Evolutionary conservation across 2,113 vertebrate genomes (phyloP).

Genomic region (Crotalus viridis): DNA sequence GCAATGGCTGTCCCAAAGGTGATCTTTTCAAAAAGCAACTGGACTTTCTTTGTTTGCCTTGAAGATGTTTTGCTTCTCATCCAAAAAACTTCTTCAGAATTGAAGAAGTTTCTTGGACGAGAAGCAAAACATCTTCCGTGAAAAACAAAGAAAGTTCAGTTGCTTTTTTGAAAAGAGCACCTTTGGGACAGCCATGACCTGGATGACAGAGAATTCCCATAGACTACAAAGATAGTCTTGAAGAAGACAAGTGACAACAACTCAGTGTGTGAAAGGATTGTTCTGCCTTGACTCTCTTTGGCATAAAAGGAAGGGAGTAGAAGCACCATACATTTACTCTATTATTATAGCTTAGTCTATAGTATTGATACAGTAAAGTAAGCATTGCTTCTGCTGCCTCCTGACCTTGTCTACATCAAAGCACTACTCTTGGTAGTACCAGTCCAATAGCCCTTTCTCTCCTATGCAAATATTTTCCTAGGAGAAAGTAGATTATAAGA

Average conservation of each 20-base stretch:
- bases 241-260: not conserved
- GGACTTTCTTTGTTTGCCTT: too few species aligned
- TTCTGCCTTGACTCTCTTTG: not conserved
- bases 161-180: too few species aligned
- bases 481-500: not conserved
- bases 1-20: too few species aligned
- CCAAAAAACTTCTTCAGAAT: too few species aligned
- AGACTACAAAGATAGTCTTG: too few species aligned
- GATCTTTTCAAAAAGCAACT: too few species aligned
- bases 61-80: too few species aligned
- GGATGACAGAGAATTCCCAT: too few species aligned
- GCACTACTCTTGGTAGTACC: not conserved
- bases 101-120: too few species aligned
- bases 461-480: not conserved
- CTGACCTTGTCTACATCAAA: not conserved
- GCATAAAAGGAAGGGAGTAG: not conserved
- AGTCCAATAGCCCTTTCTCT: not conserved
- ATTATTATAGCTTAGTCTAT: not conserved
- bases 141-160: too few species aligned
- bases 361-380: not conserved
- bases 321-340: not conserved
- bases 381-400: not conserved
- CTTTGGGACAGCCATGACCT: too few species aligned
- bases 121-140: too few species aligned
- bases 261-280: not conserved